Conservation (phyloP, 1,140 invertebrate species). For the Sweltsa coloradensis region DNA sequence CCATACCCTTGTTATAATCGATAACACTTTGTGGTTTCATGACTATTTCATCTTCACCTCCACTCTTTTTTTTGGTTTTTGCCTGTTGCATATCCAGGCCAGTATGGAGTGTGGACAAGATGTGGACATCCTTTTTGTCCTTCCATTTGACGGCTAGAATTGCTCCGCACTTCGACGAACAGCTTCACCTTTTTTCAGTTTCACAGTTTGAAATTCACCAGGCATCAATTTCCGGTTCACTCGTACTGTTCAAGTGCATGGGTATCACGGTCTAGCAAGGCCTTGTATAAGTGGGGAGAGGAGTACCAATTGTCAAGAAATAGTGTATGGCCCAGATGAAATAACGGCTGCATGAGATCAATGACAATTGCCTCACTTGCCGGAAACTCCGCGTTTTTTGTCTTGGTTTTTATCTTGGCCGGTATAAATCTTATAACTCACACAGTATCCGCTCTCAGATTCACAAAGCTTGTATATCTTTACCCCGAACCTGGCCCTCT, state of each 20-base stretch:
- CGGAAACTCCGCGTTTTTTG: background rate
- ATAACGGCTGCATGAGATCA: background rate
- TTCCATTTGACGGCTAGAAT: slow-evolving; percentile 15
- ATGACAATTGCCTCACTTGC: slow-evolving; percentile 7
- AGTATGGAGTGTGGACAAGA: slow-evolving; percentile 17
- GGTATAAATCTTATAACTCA: slow-evolving; percentile 9
- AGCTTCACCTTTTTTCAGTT: slow-evolving; percentile 10
- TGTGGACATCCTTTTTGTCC: slow-evolving; percentile 15
- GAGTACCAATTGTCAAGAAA: slow-evolving; percentile 14
- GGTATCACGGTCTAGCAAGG: slow-evolving; percentile 9
- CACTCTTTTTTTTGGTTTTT: slow-evolving; percentile 7
- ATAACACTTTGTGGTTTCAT: slow-evolving; percentile 13
- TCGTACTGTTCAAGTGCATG: slow-evolving; percentile 16
- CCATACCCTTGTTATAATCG: slow-evolving; percentile 13
- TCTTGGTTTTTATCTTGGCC: slow-evolving; percentile 9
- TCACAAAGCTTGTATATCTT: slow-evolving; percentile 9
- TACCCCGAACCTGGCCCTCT: slow-evolving; percentile 10
- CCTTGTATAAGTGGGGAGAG: slow-evolving; percentile 15
- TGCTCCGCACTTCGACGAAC: slow-evolving; percentile 6
- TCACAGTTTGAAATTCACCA: slow-evolving; percentile 8
- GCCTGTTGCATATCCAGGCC: too few relatives aligned
- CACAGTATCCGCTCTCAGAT: slow-evolving; percentile 1
- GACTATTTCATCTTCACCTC: slow-evolving; percentile 7
- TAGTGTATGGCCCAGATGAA: slow-evolving; percentile 7
- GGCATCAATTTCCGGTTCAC: slow-evolving; percentile 18